Evolutionary conservation across 2,888 invertebrate species (phyloP), one percentile per base, ranked within the genome.

Genomic region (Chrysotoxum bicinctum): DNA sequence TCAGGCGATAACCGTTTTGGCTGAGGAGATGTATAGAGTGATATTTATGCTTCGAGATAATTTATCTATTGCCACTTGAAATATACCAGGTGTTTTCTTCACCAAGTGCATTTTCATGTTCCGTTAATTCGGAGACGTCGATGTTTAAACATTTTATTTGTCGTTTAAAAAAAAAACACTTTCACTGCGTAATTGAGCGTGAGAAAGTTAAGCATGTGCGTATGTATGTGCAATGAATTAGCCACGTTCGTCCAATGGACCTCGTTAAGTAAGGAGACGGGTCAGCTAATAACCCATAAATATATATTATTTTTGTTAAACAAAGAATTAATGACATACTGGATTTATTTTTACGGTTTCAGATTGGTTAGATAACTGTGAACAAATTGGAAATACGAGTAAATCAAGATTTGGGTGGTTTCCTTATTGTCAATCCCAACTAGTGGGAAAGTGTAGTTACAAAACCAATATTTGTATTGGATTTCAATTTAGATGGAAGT

Each of bases 131-230:
- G 32, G 32, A 66, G 35, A 50, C n/a, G 50, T 14, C 48, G 54
- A 3, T 35, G 19, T 58, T 58, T 14, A 8, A 58, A 21, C 0
- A 14, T 14, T 35, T 37, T 37, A 58, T 35, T 35, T 58, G 35
- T 14, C 35, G 14, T 8, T 35, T 21, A 14, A 58, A 35, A 50
- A 48, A 66, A 26, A 26, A 26, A 26, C 54, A 74, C 74, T 74
- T 74, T 74, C 74, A 64, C 74, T 64, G 43, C 5, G 32, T 32
- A 40, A 14, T 45, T 62, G 26, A 43, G 50, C 43, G 74, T 74
- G 74, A 73, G 73, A 73, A 73, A 73, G 73, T 52, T 43, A 30
- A 19, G 12, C 32, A 32, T 52, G 52, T 40, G 52, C 12, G 21
- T 1, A 30, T 5, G n/a, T n/a, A 30, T 56, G 35, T 66, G 35